phyloP scores from a whole-genome alignment of 2,888 invertebrate species.

The Azorinus chamasolen region DNA sequence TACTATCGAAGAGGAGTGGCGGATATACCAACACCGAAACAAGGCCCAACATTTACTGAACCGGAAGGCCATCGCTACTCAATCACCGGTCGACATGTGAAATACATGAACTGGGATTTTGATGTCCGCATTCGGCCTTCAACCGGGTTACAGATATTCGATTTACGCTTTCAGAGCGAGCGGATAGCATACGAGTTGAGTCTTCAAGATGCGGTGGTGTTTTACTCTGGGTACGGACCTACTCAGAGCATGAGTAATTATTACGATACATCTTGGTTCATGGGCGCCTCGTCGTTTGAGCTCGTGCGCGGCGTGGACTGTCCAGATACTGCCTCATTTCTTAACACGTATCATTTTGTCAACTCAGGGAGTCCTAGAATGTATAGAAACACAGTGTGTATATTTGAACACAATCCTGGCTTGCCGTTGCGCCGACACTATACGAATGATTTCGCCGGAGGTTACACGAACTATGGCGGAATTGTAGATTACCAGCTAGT shows the following conservation, averaged over 20 bases:
- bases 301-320: slow-evolving; percentile 83
- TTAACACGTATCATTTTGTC: slow-evolving; percentile 72
- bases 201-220: slow-evolving; percentile 78
- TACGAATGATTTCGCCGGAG: slow-evolving; percentile 59
- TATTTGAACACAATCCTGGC: slow-evolving; percentile 80
- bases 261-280: slow-evolving; percentile 75
- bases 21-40: slow-evolving; percentile 65
- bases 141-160: slow-evolving; percentile 77
- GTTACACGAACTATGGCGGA: slow-evolving; percentile 72
- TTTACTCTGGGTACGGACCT: slow-evolving; percentile 80
- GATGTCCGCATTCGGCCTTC: slow-evolving; percentile 76
- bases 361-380: slow-evolving; percentile 63
- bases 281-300: slow-evolving; percentile 77
- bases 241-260: slow-evolving; percentile 69
- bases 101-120: slow-evolving; percentile 83
- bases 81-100: slow-evolving; percentile 76
- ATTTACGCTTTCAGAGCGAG: slow-evolving; percentile 79
- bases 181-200: slow-evolving; percentile 81
- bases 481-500: slow-evolving; percentile 75
- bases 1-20: slow-evolving; percentile 68
- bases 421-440: slow-evolving; percentile 81
- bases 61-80: slow-evolving; percentile 80
- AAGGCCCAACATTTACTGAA: slow-evolving; percentile 77
- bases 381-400: slow-evolving; percentile 75
- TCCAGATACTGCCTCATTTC: slow-evolving; percentile 79